Percentiles rank a stretch among this genome's conserved stretches.
phyloP scores from a whole-genome alignment of 2,888 invertebrate species.

The Epinotia bilunana region DNA sequence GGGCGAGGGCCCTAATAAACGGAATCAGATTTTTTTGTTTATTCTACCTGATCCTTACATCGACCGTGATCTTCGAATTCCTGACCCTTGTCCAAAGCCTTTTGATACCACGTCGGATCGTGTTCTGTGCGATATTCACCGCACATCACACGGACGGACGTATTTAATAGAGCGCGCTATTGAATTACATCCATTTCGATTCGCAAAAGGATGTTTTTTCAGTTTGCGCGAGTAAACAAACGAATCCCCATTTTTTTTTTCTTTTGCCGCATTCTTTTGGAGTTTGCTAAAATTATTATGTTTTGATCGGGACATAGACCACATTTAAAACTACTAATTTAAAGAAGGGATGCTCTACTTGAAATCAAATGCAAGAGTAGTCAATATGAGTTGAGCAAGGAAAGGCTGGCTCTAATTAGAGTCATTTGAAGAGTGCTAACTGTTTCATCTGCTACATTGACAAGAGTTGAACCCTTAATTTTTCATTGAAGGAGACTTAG shows the following conservation, averaged over 20 bases:
- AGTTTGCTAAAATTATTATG: neutral
- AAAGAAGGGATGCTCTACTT: neutral
- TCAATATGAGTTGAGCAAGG: neutral
- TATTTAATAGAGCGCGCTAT: constrained; percentile 67
- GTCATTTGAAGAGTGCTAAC: neutral
- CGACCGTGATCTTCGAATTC: constrained; percentile 64
- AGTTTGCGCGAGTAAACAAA: constrained; percentile 45
- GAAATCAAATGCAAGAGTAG: neutral
- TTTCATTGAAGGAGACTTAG: too few relatives aligned
- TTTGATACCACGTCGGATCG: constrained; percentile 74
- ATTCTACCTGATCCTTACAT: constrained; percentile 77
- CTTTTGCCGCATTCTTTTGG: constrained; percentile 10
- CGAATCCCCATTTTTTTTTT: constrained; percentile 26
- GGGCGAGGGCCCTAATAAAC: too few relatives aligned
- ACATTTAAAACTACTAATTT: neutral
- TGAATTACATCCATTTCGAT: constrained; percentile 63
- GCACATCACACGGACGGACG: constrained; percentile 70
- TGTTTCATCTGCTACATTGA: neutral
- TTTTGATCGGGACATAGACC: neutral
- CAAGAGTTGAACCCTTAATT: neutral
- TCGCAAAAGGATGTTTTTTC: constrained; percentile 51
- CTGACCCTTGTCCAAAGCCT: constrained; percentile 83
- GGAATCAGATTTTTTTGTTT: constrained; percentile 68
- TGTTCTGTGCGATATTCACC: constrained; percentile 62
- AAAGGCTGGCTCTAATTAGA: neutral